Conservation (phyloP, 2,113 vertebrate genomes). For the Podarcis cretensis region DNA sequence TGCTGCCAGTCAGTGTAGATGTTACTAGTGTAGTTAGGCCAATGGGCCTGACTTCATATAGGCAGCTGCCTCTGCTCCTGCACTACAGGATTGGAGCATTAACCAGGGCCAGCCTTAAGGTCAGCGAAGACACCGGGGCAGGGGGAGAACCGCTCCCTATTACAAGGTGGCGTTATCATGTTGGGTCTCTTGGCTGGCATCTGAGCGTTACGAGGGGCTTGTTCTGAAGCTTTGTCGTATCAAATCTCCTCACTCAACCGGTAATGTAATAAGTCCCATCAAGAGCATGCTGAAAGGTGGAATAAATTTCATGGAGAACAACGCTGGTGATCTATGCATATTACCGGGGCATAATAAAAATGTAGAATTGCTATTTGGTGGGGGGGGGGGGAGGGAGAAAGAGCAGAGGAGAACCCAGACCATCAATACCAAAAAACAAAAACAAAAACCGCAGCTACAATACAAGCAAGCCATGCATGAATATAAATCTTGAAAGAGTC, state of each 20-base stretch:
- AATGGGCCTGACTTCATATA: too few species aligned
- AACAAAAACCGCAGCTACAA: conserved; percentile 55
- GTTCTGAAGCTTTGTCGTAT: conserved; percentile 64
- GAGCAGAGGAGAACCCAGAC: conserved; percentile 73
- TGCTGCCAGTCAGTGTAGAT: too few species aligned
- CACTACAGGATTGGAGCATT: not conserved
- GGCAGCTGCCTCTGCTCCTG: too few species aligned
- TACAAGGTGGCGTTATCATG: conserved; percentile 19
- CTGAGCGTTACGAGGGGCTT: conserved; percentile 63
- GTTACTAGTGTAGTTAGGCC: too few species aligned
- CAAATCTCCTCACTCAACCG: conserved; percentile 73
- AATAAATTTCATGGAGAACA: conserved; percentile 80
- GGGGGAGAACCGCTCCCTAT: not conserved
- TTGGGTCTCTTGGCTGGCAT: conserved; percentile 39
- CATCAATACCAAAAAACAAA: conserved; percentile 81
- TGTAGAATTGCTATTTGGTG: conserved; percentile 55
- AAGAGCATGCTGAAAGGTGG: conserved; percentile 75
- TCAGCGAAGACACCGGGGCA: rapidly evolving
- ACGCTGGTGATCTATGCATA: conserved; percentile 79
- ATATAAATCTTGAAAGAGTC: conserved; percentile 61
- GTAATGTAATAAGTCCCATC: conserved; percentile 77
- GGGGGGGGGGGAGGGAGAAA: too few species aligned
- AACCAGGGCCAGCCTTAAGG: not conserved
- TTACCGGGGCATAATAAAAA: conserved; percentile 80
- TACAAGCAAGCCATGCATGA: conserved; percentile 45